Evolutionary conservation across 2,797 vertebrate species (phyloP).

Genomic region (Epinephelus malabaricus): DNA sequence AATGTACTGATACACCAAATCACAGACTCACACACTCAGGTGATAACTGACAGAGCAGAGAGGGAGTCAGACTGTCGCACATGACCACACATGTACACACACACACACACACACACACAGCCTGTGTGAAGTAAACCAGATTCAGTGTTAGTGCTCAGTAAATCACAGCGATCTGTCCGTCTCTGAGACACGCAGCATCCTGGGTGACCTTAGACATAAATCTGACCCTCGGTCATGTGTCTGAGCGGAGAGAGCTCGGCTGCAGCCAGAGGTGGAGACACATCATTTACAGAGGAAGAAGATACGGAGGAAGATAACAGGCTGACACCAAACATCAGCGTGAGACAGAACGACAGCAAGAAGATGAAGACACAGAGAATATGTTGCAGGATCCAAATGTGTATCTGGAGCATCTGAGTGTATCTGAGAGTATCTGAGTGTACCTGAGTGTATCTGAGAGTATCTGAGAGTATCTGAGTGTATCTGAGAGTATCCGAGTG

Average conservation of each 20-base stretch:
- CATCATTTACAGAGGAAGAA: too few relatives aligned
- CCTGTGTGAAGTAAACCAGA: constrained; percentile 47
- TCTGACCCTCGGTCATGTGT: constrained; percentile 81
- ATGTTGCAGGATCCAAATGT: background rate
- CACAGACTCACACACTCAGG: background rate
- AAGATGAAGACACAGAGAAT: background rate
- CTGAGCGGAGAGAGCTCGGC: constrained; percentile 9
- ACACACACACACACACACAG: constrained; percentile 16
- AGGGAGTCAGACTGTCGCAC: background rate
- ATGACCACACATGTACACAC: background rate
- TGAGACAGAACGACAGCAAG: background rate
- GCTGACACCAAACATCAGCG: background rate
- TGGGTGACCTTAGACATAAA: constrained; percentile 86
- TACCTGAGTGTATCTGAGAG: too few relatives aligned
- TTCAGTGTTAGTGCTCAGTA: constrained; percentile 36
- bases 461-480: too few relatives aligned
- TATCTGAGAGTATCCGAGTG: too few relatives aligned
- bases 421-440: too few relatives aligned
- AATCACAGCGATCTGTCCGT: constrained; percentile 57
- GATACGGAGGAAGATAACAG: background rate
- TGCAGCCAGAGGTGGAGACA: background rate
- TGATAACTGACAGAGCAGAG: constrained; percentile 19
- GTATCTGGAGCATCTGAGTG: background rate
- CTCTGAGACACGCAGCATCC: constrained; percentile 87
- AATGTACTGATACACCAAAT: background rate